Conservation (phyloP, 1,140 invertebrate genomes). For the Brachionus koreanus region DNA sequence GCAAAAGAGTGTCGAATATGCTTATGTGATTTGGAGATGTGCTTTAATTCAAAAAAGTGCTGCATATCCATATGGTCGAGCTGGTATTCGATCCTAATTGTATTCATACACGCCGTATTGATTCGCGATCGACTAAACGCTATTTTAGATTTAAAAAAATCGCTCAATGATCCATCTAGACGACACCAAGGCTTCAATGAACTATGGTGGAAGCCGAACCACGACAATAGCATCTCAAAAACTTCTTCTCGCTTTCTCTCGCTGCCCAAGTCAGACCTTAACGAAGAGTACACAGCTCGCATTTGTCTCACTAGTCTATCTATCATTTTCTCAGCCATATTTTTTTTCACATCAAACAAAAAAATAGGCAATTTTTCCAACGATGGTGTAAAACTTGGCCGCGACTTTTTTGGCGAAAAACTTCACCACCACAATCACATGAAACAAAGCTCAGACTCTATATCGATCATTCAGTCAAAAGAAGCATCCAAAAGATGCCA, state of each 20-base stretch:
- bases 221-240: not conserved
- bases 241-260: not conserved
- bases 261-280: not conserved
- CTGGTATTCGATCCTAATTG: not conserved
- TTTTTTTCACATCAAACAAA: not conserved
- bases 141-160: not conserved
- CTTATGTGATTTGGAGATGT: not conserved
- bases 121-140: not conserved
- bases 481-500: not conserved
- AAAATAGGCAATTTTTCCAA: slow-evolving; percentile 33
- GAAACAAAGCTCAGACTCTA: not conserved
- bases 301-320: not conserved
- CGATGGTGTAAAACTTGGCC: not conserved
- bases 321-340: not conserved
- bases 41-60: not conserved
- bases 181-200: not conserved
- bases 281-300: not conserved
- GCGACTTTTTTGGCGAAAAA: slow-evolving; percentile 27
- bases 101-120: not conserved
- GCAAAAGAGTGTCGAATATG: not conserved
- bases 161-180: not conserved
- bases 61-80: slow-evolving; percentile 16
- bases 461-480: not conserved
- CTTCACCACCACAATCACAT: not conserved
- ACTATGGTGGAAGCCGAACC: not conserved